Evolutionary conservation across 2,888 invertebrate species (phyloP), one percentile per base, ranked within the genome.

Genomic region (Byasa hedistus): DNA sequence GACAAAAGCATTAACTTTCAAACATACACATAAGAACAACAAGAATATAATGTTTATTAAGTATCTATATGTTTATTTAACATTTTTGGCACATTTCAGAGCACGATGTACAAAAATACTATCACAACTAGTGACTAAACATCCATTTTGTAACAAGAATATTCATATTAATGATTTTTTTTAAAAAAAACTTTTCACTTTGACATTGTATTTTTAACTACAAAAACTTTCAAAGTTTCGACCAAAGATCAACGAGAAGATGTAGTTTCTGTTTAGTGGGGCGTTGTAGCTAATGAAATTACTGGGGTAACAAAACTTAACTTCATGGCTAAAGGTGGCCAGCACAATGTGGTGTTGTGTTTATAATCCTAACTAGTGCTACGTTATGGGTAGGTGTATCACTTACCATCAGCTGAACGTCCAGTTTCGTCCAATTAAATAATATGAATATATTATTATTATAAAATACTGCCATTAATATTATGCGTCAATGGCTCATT

Each of bases 71-170:
- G 22, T 54, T 48, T 23, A 54, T 23, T 7, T 12, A 54, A n/a
- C 21, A 51, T 54, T 60, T 70, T 71, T 71, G 71, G 71, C 71
- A 71, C 71, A 66, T 61, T 66, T 22, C 17, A 54, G 64, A 66
- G 61, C 64, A 24, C 17, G 27, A 62, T 39, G 15, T 69, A 69
- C 27, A 71, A 70, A 71, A 71, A 71, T 71, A 71, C 61, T 61
- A 58, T 39, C 62, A 65, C 68, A 69, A 57, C 65, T 48, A 57
- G 32, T 51, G n/a, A 32, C 27, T 44, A 58, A 15, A 39, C 23
- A 0, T 48, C n/a, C 19, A 48, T 48, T 3, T 48, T 48, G n/a
- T 51, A 54, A 23, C 22, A 54, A 22, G 2, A 17, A 44, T 44
- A 19, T 44, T 48, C 19, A 19, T 48, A 48, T 48, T 1, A 48